Percentiles rank a stretch among this genome's conserved stretches.
Evolutionary conservation across 2,888 invertebrate genomes (phyloP).

Genomic region (Cyrtodaria siliqua): DNA sequence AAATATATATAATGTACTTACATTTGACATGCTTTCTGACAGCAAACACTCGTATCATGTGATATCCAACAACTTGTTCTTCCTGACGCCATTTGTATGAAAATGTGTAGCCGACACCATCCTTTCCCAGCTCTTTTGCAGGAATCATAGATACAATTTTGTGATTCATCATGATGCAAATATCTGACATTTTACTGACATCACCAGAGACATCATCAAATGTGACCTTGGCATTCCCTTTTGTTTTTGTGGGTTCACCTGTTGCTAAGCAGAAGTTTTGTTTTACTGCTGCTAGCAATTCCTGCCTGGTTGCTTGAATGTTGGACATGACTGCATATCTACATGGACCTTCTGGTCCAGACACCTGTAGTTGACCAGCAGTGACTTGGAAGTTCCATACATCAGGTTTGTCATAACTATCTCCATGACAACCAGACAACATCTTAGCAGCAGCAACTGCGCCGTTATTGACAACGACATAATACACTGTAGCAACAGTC

Average conservation of each 20-base stretch:
- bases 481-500: constrained; percentile 70
- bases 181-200: constrained; percentile 54
- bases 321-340: constrained; percentile 73
- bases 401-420: constrained; percentile 56
- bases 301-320: constrained; percentile 22
- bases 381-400: constrained; percentile 70
- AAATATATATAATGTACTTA: no score
- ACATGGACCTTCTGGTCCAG: constrained; percentile 75
- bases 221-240: constrained; percentile 58
- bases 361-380: constrained; percentile 49
- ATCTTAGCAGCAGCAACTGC: constrained; percentile 21
- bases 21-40: constrained; percentile 61
- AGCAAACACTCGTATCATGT: constrained; percentile 68
- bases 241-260: constrained; percentile 57
- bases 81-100: constrained; percentile 61
- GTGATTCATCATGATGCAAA: constrained; percentile 68
- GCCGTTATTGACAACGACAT: constrained; percentile 45
- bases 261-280: constrained; percentile 64
- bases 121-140: constrained; percentile 45
- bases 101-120: constrained; percentile 60
- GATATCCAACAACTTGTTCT: constrained; percentile 64
- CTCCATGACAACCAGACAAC: constrained; percentile 56
- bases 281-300: constrained; percentile 17
- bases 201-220: constrained; percentile 60
- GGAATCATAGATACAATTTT: constrained; percentile 41